phyloP scores from a whole-genome alignment of 2,888 invertebrate genomes.

The Cylloceria caligata region DNA sequence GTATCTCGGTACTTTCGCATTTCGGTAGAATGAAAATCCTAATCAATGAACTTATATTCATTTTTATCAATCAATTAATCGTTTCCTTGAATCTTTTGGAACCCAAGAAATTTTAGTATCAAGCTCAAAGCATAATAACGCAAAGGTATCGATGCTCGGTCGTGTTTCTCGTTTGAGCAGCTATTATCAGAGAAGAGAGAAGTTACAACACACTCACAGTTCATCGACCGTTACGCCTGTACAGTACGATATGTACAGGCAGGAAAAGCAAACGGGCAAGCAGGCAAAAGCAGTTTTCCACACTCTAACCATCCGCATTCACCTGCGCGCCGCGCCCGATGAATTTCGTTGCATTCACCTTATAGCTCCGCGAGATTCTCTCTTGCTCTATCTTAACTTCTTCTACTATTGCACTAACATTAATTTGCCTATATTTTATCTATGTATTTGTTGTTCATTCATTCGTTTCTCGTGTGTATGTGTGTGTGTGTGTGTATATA shows the following conservation, averaged over 20 bases:
- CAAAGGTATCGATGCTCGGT: slow-evolving; percentile 46
- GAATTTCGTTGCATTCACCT: slow-evolving; percentile 61
- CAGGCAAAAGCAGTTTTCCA: slow-evolving; percentile 48
- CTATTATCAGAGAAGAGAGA: slow-evolving; percentile 70
- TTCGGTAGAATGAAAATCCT: neutral
- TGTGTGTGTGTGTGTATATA: slow-evolving; percentile 2
- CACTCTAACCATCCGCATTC: slow-evolving; percentile 62
- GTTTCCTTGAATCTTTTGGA: neutral
- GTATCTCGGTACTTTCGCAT: neutral
- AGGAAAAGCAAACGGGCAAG: slow-evolving; percentile 60
- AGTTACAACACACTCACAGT: slow-evolving; percentile 72
- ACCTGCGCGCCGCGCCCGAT: slow-evolving; percentile 66
- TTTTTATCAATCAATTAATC: neutral
- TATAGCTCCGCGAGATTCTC: slow-evolving; percentile 35
- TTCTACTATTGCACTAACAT: slow-evolving; percentile 5
- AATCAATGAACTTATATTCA: neutral
- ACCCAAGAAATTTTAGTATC: neutral
- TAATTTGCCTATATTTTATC: neutral
- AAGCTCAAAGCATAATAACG: slow-evolving; percentile 2
- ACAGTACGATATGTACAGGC: slow-evolving; percentile 61
- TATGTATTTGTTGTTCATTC: too few relatives aligned
- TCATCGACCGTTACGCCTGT: slow-evolving; percentile 73
- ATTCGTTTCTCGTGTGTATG: too few relatives aligned
- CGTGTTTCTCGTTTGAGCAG: slow-evolving; percentile 66
- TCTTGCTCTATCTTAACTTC: neutral